phyloP scores from a whole-genome alignment of 2,113 vertebrate genomes.

The Gnathonemus echidnorhynchus region DNA sequence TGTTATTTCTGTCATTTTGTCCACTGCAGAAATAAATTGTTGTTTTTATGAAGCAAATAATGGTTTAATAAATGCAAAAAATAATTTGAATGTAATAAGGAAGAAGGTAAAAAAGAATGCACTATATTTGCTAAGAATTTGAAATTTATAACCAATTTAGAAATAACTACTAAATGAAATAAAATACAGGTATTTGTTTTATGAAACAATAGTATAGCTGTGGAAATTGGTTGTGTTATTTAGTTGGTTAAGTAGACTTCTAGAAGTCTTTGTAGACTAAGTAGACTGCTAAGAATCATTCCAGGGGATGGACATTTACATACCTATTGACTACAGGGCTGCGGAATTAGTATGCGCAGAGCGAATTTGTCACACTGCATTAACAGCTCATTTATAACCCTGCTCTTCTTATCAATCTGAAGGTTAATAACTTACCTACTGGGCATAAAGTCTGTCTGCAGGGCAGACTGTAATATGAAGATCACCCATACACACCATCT shows the following conservation, averaged over 20 bases:
- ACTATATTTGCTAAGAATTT: neutral
- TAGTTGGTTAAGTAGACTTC: neutral
- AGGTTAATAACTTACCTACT: conserved; percentile 7
- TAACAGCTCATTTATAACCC: neutral
- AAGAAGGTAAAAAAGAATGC: neutral
- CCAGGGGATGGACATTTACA: neutral
- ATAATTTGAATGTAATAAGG: neutral
- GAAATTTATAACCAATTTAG: neutral
- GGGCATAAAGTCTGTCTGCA: neutral
- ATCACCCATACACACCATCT: neutral
- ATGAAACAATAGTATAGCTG: neutral
- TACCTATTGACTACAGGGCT: neutral
- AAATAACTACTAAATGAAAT: neutral
- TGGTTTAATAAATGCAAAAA: neutral
- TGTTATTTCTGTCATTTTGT: neutral
- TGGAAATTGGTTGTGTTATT: neutral
- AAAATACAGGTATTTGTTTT: neutral
- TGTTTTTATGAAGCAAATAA: neutral
- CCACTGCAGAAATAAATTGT: neutral
- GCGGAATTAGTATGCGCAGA: neutral
- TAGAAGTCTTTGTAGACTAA: neutral
- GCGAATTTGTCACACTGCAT: neutral
- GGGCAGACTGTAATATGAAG: neutral
- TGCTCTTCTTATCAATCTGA: neutral
- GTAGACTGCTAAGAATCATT: neutral